phyloP scores from a whole-genome alignment of 2,113 vertebrate species.

The Spea bombifrons region DNA sequence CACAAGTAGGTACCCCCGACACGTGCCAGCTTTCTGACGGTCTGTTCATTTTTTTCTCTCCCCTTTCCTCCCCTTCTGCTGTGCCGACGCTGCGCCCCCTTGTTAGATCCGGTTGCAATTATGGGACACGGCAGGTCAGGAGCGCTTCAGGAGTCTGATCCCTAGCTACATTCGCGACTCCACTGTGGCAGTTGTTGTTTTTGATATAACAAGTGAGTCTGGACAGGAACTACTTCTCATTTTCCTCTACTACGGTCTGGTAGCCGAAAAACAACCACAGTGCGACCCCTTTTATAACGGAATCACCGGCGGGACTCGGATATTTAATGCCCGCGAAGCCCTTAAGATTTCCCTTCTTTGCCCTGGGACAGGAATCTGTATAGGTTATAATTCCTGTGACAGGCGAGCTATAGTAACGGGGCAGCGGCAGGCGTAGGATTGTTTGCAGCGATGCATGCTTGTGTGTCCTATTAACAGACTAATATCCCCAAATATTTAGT shows the following conservation, averaged over 20 bases:
- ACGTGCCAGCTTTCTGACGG: constrained; percentile 56
- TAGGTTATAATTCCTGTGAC: too few species aligned
- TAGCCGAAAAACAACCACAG: background rate
- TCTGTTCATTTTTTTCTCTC: constrained; percentile 48
- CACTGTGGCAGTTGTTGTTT: constrained; percentile 90
- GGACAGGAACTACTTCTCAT: constrained; percentile 16
- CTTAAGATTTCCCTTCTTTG: too few species aligned
- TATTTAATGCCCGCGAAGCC: too few species aligned
- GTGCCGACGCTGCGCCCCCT: constrained; percentile 67
- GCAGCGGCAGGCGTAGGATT: too few species aligned
- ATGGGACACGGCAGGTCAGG: constrained; percentile 90
- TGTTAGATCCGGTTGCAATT: constrained; percentile 89
- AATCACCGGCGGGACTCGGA: constrained; percentile 3
- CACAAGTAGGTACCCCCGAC: constrained; percentile 88
- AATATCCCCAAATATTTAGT: too few species aligned
- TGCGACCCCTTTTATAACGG: constrained; percentile 31
- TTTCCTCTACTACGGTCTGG: constrained; percentile 16
- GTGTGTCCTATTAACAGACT: too few species aligned
- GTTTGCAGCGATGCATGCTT: too few species aligned
- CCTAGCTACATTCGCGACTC: constrained; percentile 94
- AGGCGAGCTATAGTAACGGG: too few species aligned
- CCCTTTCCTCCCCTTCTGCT: constrained; percentile 65
- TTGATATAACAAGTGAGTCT: constrained; percentile 92
- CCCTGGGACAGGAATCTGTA: too few species aligned
- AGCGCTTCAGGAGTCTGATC: constrained; percentile 90